Conservation (phyloP, 2,797 vertebrate genomes). For the Pseudotriccus pelzelni region DNA sequence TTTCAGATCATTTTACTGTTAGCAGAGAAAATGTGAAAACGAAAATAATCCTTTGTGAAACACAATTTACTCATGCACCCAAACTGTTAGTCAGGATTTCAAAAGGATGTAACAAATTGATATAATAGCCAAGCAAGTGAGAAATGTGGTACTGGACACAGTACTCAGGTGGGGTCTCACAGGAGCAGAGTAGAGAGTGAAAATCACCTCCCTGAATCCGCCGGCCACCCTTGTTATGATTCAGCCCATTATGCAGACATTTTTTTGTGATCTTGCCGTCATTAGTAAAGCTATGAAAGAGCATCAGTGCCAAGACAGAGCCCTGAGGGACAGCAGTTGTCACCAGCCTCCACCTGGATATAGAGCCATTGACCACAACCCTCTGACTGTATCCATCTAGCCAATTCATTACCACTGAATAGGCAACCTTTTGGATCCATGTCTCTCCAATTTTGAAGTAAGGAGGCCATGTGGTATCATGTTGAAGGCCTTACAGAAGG, state of each 20-base stretch:
- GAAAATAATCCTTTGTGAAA: not conserved
- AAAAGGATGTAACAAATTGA: not conserved
- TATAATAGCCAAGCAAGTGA: not conserved
- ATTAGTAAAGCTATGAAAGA: not conserved
- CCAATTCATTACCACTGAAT: not conserved
- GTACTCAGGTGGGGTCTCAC: too few relatives aligned
- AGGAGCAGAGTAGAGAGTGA: not conserved
- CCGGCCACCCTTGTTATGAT: not conserved
- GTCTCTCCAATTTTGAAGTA: not conserved
- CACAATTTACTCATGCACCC: not conserved
- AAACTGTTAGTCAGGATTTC: not conserved
- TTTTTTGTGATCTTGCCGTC: accelerated
- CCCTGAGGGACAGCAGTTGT: not conserved
- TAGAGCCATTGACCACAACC: accelerated
- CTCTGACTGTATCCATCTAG: not conserved
- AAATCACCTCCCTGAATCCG: not conserved
- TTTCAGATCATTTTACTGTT: not conserved
- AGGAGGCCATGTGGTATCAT: not conserved
- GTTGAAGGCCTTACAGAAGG: not conserved
- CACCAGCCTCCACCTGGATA: not conserved
- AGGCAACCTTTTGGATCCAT: not conserved
- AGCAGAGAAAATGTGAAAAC: not conserved
- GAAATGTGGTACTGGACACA: not conserved
- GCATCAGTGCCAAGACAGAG: not conserved
- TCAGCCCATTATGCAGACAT: not conserved